Evolutionary conservation across 2,113 vertebrate genomes (phyloP).

Genomic region (Pteruthius melanotis): DNA sequence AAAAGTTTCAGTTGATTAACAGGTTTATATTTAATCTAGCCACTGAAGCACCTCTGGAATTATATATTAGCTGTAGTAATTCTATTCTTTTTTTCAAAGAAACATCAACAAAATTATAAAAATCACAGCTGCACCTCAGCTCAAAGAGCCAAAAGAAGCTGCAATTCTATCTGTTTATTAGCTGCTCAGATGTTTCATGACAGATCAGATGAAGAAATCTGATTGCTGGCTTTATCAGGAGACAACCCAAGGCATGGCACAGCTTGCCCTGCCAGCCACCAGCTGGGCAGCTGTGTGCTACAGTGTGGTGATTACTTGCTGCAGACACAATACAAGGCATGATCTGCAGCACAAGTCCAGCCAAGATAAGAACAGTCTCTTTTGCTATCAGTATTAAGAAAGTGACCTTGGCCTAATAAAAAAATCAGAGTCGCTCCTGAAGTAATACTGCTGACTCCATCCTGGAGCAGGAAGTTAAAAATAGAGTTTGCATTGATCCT

Average conservation of each 20-base stretch:
- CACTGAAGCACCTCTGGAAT: background rate
- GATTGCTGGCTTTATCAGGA: background rate
- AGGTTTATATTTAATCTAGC: background rate
- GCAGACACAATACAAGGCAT: background rate
- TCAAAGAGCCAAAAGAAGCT: background rate
- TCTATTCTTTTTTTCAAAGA: background rate
- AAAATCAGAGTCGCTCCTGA: background rate
- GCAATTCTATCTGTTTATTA: background rate
- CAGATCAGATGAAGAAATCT: background rate
- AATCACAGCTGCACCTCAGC: slow-evolving; percentile 16
- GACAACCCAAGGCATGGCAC: background rate
- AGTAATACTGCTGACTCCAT: background rate
- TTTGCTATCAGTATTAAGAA: background rate
- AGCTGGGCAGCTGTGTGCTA: background rate
- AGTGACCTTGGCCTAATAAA: background rate
- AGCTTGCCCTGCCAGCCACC: background rate
- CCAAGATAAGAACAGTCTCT: background rate
- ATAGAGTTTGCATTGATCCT: background rate
- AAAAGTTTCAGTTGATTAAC: background rate
- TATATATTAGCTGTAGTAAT: background rate
- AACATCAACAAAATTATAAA: background rate
- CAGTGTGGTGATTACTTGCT: background rate
- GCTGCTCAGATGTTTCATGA: background rate
- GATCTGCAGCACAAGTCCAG: background rate
- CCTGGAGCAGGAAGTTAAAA: background rate